Evolutionary conservation across 2,888 invertebrate species (phyloP), one percentile per base, ranked within the genome.

Genomic region (Tinea trinotella): DNA sequence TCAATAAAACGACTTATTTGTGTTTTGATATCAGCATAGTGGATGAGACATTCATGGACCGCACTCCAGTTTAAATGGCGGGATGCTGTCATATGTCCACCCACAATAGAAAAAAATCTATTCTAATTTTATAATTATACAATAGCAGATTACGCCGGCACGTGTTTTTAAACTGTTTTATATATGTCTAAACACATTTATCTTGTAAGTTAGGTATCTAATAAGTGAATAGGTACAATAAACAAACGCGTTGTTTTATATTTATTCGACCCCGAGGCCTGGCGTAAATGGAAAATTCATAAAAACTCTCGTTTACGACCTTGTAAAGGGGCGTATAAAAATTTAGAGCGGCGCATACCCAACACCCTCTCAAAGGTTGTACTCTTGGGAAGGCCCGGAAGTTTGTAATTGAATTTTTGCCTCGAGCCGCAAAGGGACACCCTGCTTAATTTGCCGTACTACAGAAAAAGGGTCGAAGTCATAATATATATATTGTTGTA

Each of bases 341-440:
- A 30, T 30, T 30, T 30, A 30, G 30, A 30, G 30, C 9, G 2
- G 30, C 30, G 30, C 30, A 30, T 10, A 30, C 30, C 30, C 30
- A 63, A 67, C 67, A 61, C 81, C 82, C 82, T 81, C 77, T 76
- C 73, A 76, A 74, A 69, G 65, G 67, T 13, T 24, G 53, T 19
- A 70, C 83, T 81, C 83, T 71, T 82, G 83, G 83, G 82, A 84
- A 79, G 79, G 76, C 64, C 64, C 62, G 68, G 73, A 82, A 83
- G 80, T 85, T 81, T 71, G 82, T 84, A 85, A 85, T 85, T 85
- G 84, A 85, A 85, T 85, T 85, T 83, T 84, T 80, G 83, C 83
- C 82, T 78, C 70, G 68, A 78, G 82, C 83, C 83, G 78, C 84
- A 82, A 77, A 81, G 84, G 84, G 81, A 73, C 66, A 68, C 68